Conservation (phyloP, 2,888 invertebrate species). For the Tenthredo mesomela region DNA sequence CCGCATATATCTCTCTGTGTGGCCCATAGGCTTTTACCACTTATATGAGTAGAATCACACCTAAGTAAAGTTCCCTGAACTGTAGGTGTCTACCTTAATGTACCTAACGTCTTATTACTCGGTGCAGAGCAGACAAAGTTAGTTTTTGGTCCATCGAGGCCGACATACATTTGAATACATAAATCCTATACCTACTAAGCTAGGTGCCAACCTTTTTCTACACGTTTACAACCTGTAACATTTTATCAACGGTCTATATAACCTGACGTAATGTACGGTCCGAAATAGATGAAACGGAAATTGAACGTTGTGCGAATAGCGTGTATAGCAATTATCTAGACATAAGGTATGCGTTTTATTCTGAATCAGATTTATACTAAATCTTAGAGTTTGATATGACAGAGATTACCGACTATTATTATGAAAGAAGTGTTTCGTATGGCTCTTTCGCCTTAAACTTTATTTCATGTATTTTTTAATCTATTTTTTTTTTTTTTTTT, state of each 20-base stretch:
- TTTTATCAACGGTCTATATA: not conserved
- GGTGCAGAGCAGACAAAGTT: not conserved
- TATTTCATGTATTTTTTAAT: not conserved
- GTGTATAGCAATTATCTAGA: not conserved
- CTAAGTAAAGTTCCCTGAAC: not conserved
- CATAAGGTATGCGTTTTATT: not conserved
- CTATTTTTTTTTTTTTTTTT: not conserved
- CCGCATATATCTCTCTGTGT: not conserved
- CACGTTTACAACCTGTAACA: not conserved
- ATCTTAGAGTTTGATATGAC: not conserved
- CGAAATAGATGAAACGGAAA: not conserved
- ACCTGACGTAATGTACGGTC: not conserved
- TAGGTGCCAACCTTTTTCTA: not conserved
- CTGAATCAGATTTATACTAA: not conserved
- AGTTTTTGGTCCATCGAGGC: slow-evolving; percentile 3
- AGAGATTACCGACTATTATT: not conserved
- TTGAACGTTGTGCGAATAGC: not conserved
- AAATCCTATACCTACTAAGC: too few species aligned
- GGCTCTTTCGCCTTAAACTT: not conserved
- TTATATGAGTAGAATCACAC: not conserved
- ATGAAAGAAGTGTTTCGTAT: not conserved
- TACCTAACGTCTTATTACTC: not conserved
- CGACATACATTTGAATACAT: not conserved
- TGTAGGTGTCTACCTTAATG: not conserved
- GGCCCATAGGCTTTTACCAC: not conserved